phyloP scores from a whole-genome alignment of 2,797 vertebrate genomes.

The Brotula barbata region DNA sequence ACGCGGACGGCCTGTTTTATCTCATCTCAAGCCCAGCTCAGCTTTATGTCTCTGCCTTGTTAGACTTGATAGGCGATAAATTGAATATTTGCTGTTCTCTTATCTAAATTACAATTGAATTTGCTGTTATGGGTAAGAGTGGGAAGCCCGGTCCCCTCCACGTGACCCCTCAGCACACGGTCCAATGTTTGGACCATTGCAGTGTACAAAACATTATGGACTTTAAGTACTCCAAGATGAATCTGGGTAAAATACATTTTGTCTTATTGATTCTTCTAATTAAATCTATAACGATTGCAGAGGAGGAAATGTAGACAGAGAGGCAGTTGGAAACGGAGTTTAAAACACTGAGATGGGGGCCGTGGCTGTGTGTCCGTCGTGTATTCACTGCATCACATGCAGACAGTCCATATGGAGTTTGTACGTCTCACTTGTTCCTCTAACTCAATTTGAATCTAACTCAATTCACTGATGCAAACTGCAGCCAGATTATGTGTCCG shows the following conservation, averaged over 20 bases:
- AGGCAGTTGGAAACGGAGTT: too few species aligned
- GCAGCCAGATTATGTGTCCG: background rate
- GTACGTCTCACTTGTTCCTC: background rate
- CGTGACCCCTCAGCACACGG: background rate
- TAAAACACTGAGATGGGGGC: too few species aligned
- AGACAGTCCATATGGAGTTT: background rate
- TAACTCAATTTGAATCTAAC: too few species aligned
- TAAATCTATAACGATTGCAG: conserved; percentile 2
- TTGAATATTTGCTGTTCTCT: conserved; percentile 39
- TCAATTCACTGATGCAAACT: background rate
- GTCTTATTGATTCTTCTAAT: conserved; percentile 12
- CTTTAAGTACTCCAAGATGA: background rate
- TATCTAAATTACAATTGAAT: conserved; percentile 36
- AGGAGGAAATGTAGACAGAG: conserved; percentile 5
- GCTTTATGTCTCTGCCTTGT: conserved; percentile 14
- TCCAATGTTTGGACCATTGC: background rate
- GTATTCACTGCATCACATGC: background rate
- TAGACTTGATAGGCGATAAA: conserved; percentile 42
- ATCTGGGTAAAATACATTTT: conserved; percentile 5
- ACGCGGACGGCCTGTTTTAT: conserved; percentile 18
- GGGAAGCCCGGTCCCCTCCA: background rate
- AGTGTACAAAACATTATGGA: background rate
- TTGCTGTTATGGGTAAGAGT: background rate
- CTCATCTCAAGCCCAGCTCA: background rate
- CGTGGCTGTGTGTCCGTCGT: too few species aligned